Conservation (phyloP, 2,888 invertebrate genomes). For the Ochropacha duplaris region DNA sequence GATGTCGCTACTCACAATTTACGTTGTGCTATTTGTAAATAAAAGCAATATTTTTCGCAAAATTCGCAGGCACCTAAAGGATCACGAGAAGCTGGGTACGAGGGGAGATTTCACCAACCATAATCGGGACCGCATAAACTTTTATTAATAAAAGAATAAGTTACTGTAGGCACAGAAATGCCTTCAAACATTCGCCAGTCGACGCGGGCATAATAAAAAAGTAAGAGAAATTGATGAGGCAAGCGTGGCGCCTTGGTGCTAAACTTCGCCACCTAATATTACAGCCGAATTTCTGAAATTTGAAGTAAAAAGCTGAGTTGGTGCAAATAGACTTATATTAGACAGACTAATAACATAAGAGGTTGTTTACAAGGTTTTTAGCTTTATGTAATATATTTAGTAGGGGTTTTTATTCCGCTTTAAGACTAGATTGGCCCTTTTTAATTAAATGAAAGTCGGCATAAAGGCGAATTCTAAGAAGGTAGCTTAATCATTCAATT, state of each 20-base stretch:
- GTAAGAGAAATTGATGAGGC: constrained; percentile 67
- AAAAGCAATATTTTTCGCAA: constrained; percentile 15
- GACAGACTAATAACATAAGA: constrained; percentile 4
- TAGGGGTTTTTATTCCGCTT: not conserved
- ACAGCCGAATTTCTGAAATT: constrained; percentile 13
- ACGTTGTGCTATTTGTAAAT: not conserved
- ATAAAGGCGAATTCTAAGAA: not conserved
- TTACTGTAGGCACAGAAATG: constrained; percentile 54
- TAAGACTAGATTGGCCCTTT: not conserved
- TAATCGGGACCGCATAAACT: constrained; percentile 55
- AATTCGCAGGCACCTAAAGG: constrained; percentile 37
- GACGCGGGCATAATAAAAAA: constrained; percentile 63
- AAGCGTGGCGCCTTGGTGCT: constrained; percentile 37
- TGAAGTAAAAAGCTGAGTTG: constrained; percentile 10
- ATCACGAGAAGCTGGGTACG: constrained; percentile 26
- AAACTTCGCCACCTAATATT: constrained; percentile 37
- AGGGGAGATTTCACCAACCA: constrained; percentile 36
- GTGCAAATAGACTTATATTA: constrained; percentile 2
- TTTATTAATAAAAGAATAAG: constrained; percentile 75
- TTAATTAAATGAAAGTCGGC: not conserved
- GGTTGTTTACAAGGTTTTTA: constrained; percentile 3
- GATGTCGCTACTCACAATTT: not conserved
- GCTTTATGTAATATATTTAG: not conserved
- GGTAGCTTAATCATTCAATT: not conserved
- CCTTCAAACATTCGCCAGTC: constrained; percentile 54